Percentiles rank a stretch among this genome's conserved stretches.
Evolutionary conservation across 2,888 invertebrate species (phyloP).

Genomic region (Archaeoteleia sp.): DNA sequence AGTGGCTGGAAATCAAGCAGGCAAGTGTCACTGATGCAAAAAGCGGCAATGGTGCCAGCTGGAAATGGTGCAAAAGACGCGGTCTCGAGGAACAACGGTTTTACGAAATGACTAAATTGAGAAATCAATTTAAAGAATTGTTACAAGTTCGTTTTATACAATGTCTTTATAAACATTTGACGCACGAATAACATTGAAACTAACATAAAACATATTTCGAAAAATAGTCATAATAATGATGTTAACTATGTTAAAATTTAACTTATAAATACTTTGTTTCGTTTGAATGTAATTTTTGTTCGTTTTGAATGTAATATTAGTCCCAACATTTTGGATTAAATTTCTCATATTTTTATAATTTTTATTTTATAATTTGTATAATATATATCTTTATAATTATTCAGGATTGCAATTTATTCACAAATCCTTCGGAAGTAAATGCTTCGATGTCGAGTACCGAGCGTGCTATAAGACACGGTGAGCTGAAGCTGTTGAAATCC

Average conservation of each 20-base stretch:
- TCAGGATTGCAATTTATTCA: slow-evolving; percentile 81
- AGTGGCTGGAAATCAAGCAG: slow-evolving; percentile 90
- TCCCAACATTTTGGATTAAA: too few species aligned
- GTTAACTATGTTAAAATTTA: too few species aligned
- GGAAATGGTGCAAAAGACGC: slow-evolving; percentile 91
- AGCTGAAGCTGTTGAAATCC: slow-evolving; percentile 89
- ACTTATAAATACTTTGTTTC: too few species aligned
- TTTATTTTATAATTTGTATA: too few species aligned
- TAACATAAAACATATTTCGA: too few species aligned
- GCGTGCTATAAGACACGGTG: slow-evolving; percentile 89
- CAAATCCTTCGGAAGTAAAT: slow-evolving; percentile 76
- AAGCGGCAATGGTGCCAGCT: slow-evolving; percentile 66
- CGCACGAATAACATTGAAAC: too few species aligned
- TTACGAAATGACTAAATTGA: slow-evolving; percentile 95
- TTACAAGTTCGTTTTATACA: slow-evolving; percentile 76
- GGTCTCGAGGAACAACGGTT: slow-evolving; percentile 98
- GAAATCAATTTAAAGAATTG: slow-evolving; percentile 90
- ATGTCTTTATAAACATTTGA: too few species aligned
- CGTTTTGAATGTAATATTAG: too few species aligned
- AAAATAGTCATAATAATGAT: too few species aligned
- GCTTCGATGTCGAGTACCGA: slow-evolving; percentile 81
- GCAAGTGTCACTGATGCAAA: slow-evolving; percentile 69
- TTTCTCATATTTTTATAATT: too few species aligned
- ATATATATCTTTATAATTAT: slow-evolving; percentile 24
- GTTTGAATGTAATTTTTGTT: too few species aligned